These are phyloP conservation scores for Homalodisca vitripennis DNA, from an alignment of 1,140 invertebrate species.

Conservation along the genomic window DNA sequence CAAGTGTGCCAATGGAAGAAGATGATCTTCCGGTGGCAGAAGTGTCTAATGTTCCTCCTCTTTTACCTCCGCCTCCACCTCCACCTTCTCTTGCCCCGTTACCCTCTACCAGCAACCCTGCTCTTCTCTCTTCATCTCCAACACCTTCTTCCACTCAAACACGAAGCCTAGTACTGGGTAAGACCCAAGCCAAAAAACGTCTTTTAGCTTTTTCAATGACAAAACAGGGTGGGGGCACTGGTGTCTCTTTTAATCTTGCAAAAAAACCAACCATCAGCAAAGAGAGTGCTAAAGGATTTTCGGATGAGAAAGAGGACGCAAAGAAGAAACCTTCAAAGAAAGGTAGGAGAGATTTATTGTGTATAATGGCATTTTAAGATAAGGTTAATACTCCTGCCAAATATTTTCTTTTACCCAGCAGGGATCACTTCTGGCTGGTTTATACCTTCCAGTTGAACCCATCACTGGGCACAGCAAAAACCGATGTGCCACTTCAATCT, in stretches of 20 bases:
- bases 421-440: too few relatives aligned
- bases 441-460: too few relatives aligned
- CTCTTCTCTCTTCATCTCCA: too few relatives aligned
- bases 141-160: background rate
- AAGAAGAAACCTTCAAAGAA: constrained; percentile 30
- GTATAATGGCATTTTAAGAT: too few relatives aligned
- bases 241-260: constrained; percentile 26
- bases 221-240: constrained; percentile 39
- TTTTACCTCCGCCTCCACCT: constrained; percentile 7
- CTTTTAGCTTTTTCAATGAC: constrained; percentile 47
- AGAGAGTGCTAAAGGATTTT: constrained; percentile 12
- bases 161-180: constrained; percentile 39
- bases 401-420: too few relatives aligned
- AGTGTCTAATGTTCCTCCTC: background rate
- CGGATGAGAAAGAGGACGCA: constrained; percentile 1
- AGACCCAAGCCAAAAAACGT: constrained; percentile 46
- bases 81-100: too few relatives aligned
- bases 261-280: constrained; percentile 30
- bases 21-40: constrained; percentile 7
- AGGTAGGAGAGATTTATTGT: too few relatives aligned
- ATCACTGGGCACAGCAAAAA: too few relatives aligned
- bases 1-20: constrained; percentile 31
- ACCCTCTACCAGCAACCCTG: too few relatives aligned
- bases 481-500: too few relatives aligned
- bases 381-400: too few relatives aligned